Evolutionary conservation across 2,888 invertebrate species (phyloP), one percentile per base, ranked within the genome.

Genomic region (Sphecodes monilicornis): DNA sequence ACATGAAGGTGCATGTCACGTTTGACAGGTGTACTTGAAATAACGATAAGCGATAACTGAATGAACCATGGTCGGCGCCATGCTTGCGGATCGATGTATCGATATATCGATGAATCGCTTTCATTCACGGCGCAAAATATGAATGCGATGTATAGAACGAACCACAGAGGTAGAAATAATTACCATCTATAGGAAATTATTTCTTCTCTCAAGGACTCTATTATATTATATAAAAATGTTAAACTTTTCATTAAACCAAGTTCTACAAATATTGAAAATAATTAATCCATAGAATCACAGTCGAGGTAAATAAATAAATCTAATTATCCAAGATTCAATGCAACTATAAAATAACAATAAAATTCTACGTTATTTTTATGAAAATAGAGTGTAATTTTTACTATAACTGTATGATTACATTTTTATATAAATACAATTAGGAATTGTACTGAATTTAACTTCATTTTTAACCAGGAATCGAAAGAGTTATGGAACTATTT

Each of bases 1-100:
- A 8, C 46, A 32, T 32, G 6, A 78, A 72, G 79, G 69, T 46
- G 66, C 82, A 86, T 86, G 64, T 87, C 86, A 87, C 79, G 13
- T 78, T 84, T 87, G 78, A 86, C 80, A 78, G 43, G 13, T 68
- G 54, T 32, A 81, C 68, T 73, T 60, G 29, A 29, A 60, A 60
- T 18, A 29, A n/a, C n/a, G n/a, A n/a, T n/a, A n/a, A n/a, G 60
- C 68, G 64, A 78, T 73, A 78, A 80, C 43, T 18, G 43, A 74
- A 75, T 71, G 26, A 29, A 72, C 13, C 54, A 69, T 64, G 81
- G 54, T 3, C 22, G 36, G 29, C 76, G 86, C 81, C 81, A 86
- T 86, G 22, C 54, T 80, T 29, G 3, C 13, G n/a, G 1, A 32
- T 82, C 83, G 76, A 83, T 32, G 6, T 64, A 76, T 84, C n/a